Percentiles rank a stretch among this genome's conserved stretches.
Conservation (phyloP, 2,888 invertebrate genomes). For the Catocala sponsa region DNA sequence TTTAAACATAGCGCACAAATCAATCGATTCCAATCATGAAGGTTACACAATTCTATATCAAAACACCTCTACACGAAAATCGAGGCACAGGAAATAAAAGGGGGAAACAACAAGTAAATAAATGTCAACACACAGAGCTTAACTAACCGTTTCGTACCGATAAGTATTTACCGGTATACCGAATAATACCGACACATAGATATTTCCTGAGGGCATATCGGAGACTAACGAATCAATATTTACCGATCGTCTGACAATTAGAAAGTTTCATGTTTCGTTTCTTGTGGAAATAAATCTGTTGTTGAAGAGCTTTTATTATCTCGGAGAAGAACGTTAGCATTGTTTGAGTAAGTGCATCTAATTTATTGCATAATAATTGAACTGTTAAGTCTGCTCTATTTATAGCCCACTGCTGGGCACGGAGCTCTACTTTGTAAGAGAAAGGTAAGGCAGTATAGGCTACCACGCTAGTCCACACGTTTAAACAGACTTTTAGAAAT, state of each 20-base stretch:
- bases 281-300: slow-evolving; percentile 19
- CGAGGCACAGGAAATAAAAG: background rate
- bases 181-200: slow-evolving; percentile 9
- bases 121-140: slow-evolving; percentile 6
- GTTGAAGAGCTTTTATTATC: background rate
- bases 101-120: background rate
- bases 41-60: too few species aligned
- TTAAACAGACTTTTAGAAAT: too few species aligned
- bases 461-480: too few species aligned
- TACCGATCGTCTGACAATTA: slow-evolving; percentile 23
- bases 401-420: too few species aligned
- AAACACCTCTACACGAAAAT: background rate
- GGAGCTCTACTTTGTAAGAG: too few species aligned
- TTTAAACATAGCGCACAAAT: too few species aligned
- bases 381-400: too few species aligned
- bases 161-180: slow-evolving; percentile 10
- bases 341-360: too few species aligned
- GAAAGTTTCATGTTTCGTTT: slow-evolving; percentile 12
- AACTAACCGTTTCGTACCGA: slow-evolving; percentile 24
- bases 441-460: too few species aligned
- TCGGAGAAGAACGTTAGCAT: too few species aligned
- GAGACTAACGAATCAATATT: slow-evolving; percentile 32
- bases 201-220: slow-evolving; percentile 14
- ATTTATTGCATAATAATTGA: too few species aligned
- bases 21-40: too few species aligned